Evolutionary conservation across 1,140 invertebrate species (phyloP).

Genomic region (Drosophila cardini): DNA sequence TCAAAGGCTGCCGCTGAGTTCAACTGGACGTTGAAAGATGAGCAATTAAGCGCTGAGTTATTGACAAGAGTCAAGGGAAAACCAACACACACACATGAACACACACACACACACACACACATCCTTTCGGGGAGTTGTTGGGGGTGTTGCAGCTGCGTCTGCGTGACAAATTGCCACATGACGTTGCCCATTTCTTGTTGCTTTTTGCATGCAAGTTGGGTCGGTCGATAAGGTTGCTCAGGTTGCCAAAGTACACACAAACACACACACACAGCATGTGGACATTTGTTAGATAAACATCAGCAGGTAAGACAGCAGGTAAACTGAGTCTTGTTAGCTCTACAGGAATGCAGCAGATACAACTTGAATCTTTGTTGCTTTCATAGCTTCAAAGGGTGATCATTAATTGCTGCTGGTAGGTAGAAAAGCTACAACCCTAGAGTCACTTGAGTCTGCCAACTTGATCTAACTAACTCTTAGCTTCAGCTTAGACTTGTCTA

Average conservation of each 20-base stretch:
- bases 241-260: conserved; percentile 8
- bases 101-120: conserved; percentile 1
- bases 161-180: conserved; percentile 76
- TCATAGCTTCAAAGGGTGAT: background rate
- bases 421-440: background rate
- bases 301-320: conserved; percentile 23
- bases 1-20: conserved; percentile 44
- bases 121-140: background rate
- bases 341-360: background rate
- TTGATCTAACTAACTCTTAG: conserved; percentile 27
- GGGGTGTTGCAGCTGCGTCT: conserved; percentile 47
- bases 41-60: conserved; percentile 81
- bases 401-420: background rate
- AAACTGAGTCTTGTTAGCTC: conserved; percentile 42
- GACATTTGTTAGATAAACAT: conserved; percentile 73
- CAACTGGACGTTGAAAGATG: conserved; percentile 66
- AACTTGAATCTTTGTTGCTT: no score
- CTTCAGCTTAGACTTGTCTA: conserved; percentile 21
- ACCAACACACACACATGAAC: conserved; percentile 10
- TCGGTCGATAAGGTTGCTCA: conserved; percentile 35
- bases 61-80: conserved; percentile 63
- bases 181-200: conserved; percentile 46
- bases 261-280: conserved; percentile 31
- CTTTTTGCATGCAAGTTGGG: conserved; percentile 49
- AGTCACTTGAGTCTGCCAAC: conserved; percentile 26